phyloP scores from a whole-genome alignment of 2,797 vertebrate species.

The Acrossocheilus fasciatus region DNA sequence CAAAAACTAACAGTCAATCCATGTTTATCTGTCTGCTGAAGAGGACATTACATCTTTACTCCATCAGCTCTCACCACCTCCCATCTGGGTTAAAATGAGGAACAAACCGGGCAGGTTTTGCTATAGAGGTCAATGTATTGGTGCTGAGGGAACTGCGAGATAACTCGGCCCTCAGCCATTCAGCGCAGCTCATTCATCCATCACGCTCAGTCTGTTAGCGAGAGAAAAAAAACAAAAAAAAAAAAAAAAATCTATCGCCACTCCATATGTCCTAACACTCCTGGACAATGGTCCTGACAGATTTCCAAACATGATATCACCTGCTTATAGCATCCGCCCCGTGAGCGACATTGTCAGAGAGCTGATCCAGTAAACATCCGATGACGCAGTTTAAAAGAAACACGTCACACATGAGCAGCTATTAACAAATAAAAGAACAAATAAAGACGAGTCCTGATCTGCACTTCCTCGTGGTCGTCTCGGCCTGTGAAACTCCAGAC shows the following conservation, averaged over 20 bases:
- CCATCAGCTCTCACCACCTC: slow-evolving; percentile 47
- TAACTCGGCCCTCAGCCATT: slow-evolving; percentile 27
- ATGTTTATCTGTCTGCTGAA: slow-evolving; percentile 47
- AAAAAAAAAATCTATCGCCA: background rate
- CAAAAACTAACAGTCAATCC: slow-evolving; percentile 33
- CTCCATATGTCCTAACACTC: slow-evolving; percentile 29
- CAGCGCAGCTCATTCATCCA: slow-evolving; percentile 14
- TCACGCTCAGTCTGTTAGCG: slow-evolving; percentile 11
- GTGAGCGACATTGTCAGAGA: slow-evolving; percentile 17
- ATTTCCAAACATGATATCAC: slow-evolving; percentile 37
- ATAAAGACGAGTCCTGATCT: slow-evolving; percentile 58
- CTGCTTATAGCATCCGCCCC: slow-evolving; percentile 32
- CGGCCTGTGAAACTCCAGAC: slow-evolving; percentile 64
- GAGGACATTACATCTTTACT: slow-evolving; percentile 48
- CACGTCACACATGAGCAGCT: slow-evolving; percentile 1
- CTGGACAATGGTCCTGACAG: slow-evolving; percentile 23
- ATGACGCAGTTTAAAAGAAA: slow-evolving; percentile 20
- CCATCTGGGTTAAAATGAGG: slow-evolving; percentile 52
- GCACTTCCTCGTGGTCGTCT: slow-evolving; percentile 60
- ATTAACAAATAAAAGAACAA: slow-evolving; percentile 59
- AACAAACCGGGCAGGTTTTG: slow-evolving; percentile 45
- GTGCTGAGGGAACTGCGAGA: slow-evolving; percentile 36
- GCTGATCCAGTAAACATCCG: slow-evolving; percentile 19
- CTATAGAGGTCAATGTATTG: slow-evolving; percentile 52
- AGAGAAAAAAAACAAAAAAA: too few relatives aligned